Evolutionary conservation across 2,113 vertebrate species (phyloP).

Genomic region (Spea multiplicata): DNA sequence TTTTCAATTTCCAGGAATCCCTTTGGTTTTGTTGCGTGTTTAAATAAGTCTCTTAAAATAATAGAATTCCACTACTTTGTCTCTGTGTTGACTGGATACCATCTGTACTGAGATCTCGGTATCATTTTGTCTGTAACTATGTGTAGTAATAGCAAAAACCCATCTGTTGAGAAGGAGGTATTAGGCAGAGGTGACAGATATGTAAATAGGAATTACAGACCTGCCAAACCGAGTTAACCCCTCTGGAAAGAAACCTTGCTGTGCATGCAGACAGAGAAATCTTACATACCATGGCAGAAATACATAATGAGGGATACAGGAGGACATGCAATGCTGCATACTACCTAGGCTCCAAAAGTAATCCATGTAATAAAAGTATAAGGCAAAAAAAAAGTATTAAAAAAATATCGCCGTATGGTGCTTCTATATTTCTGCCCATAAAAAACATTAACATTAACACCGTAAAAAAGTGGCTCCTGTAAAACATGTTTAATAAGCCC

Average conservation of each 20-base stretch:
- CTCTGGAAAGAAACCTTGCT: constrained; percentile 22
- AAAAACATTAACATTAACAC: too few species aligned
- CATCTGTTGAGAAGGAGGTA: constrained; percentile 52
- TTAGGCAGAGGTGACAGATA: constrained; percentile 56
- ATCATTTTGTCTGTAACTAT: constrained; percentile 50
- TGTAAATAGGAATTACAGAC: constrained; percentile 61
- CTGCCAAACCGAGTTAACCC: constrained; percentile 61
- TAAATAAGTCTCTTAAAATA: constrained; percentile 37
- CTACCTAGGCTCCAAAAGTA: too few species aligned
- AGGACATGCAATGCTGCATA: background rate
- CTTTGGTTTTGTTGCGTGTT: constrained; percentile 39
- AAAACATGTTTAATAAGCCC: too few species aligned
- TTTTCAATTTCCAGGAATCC: constrained; percentile 32
- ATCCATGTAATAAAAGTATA: too few species aligned
- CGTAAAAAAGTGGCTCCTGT: too few species aligned
- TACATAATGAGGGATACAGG: background rate
- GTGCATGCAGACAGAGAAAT: constrained; percentile 7
- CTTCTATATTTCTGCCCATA: too few species aligned
- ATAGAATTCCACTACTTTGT: constrained; percentile 42
- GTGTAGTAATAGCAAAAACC: constrained; percentile 50
- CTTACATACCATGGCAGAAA: background rate
- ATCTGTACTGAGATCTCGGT: constrained; percentile 51
- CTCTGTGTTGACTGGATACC: constrained; percentile 43
- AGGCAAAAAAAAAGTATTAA: too few species aligned
- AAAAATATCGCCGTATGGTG: too few species aligned